A percentile compares a stretch with the other conserved stretches of the same genome.
Evolutionary conservation across 2,113 vertebrate genomes (phyloP).

Genomic region (Dascyllus trimaculatus): DNA sequence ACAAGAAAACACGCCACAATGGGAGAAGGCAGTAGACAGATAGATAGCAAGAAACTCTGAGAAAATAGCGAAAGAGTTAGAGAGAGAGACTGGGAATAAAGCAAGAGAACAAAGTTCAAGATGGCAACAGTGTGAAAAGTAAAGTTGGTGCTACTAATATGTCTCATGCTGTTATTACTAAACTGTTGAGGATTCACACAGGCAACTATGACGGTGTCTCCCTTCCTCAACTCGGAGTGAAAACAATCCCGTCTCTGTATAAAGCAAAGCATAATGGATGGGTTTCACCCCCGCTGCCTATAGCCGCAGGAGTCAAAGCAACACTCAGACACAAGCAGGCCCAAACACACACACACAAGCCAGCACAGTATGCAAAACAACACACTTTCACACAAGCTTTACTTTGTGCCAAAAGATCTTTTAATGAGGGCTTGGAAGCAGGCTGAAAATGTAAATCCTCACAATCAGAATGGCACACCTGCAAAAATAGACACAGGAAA

Average conservation of each 20-base stretch:
- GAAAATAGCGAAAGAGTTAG: conserved; percentile 36
- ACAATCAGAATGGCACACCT: conserved; percentile 82
- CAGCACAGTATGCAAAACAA: conserved; percentile 44
- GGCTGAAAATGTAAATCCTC: conserved; percentile 69
- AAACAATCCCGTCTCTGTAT: conserved; percentile 61
- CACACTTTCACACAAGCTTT: conserved; percentile 37
- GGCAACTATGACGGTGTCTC: conserved; percentile 41
- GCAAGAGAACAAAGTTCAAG: conserved; percentile 13
- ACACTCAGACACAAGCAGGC: conserved; percentile 55
- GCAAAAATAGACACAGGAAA: conserved; percentile 86
- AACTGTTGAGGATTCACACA: conserved; percentile 11
- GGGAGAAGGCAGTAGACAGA: conserved; percentile 42
- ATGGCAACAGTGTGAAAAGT: conserved; percentile 10
- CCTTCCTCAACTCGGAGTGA: conserved; percentile 29
- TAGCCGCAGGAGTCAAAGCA: conserved; percentile 69
- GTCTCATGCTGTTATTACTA: conserved; percentile 16
- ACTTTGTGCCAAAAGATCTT: conserved; percentile 46
- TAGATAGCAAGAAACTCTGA: conserved; percentile 12
- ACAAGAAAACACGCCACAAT: conserved; percentile 54
- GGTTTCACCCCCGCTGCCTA: conserved; percentile 49
- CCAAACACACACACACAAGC: conserved; percentile 55
- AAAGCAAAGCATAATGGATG: conserved; percentile 59
- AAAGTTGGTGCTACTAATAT: neutral
- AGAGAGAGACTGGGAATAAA: conserved; percentile 43
- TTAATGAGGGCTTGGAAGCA: conserved; percentile 48